Evolutionary conservation across 1,140 invertebrate species (phyloP).

Genomic region (Leptinotarsa defecta): DNA sequence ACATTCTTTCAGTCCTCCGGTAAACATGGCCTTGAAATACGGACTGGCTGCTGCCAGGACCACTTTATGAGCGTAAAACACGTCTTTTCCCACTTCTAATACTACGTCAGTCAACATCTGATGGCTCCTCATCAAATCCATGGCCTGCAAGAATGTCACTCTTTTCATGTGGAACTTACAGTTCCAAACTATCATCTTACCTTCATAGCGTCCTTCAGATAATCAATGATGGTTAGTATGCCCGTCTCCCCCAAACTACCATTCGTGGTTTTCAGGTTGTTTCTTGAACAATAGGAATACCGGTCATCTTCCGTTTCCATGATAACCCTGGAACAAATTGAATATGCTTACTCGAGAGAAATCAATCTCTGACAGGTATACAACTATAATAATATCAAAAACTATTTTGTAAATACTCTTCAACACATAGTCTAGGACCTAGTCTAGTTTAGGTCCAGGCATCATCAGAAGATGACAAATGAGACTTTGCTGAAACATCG

Average conservation of each 20-base stretch:
- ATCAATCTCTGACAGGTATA: no score
- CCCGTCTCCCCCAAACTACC: conserved; percentile 74
- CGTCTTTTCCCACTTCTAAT: conserved; percentile 80
- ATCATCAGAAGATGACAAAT: no score
- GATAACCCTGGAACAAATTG: conserved; percentile 31
- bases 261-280: conserved; percentile 29
- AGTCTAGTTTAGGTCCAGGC: no score
- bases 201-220: conserved; percentile 83
- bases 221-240: conserved; percentile 78
- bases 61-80: conserved; percentile 89
- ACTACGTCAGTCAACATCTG: conserved; percentile 89
- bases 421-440: no score
- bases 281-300: conserved; percentile 28
- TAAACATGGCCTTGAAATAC: conserved; percentile 96
- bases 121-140: conserved; percentile 87
- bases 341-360: no score
- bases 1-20: conserved; percentile 82
- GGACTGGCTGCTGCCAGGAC: conserved; percentile 91
- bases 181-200: conserved; percentile 50
- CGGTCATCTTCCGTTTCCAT: conserved; percentile 51
- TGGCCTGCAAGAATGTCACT: conserved; percentile 63
- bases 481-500: no score
- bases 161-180: neutral
- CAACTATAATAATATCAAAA: no score
- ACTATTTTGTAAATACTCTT: no score